Base-by-base conservation (phyloP, 2,888 invertebrate genomes). In the Cantharis flavilabris region DNA sequence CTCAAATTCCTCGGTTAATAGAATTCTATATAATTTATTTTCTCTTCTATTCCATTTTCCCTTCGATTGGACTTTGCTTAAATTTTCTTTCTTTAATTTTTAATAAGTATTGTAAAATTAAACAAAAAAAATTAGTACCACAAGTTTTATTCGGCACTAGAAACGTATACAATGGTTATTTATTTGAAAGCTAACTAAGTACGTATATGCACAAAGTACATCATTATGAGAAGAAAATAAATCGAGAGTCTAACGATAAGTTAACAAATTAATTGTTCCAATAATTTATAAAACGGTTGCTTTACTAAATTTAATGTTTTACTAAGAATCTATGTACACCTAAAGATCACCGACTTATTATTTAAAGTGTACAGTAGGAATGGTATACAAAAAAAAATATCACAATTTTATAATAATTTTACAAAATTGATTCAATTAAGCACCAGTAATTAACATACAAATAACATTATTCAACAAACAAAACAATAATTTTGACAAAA, bases 61-160 rank as follows among this genome's bases (percentile, higher is more conserved):
- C 9, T 26, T 26, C 9, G 2, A 9, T 26, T 23, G 23, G 23
- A 23, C 5, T 26, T 9, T 9, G 9, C 26, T 7, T 7, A 26
- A 26, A 26, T 26, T 26, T 26, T 26, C 26, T 26, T 30, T 30
- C 28, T 11, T 30, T 30, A 30, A 30, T 30, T 30, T 30, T 33
- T 13, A 33, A 33, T 33, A n/a, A 13, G 49, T 33, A 13, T 26
- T 26, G 26, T 26, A 16, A 33, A 73, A 77, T 73, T 13, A 33
- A 33, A 33, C 63, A 77, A 74, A 73, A 70, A 75, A 72, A 73
- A 73, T 75, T 70, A 82, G 81, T 80, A 80, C 81, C 80, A 80
- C 79, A 80, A 80, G 79, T 80, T 81, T 82, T 81, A 81, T 82
- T 81, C 76, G 76, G 81, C 81, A 80, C 80, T 77, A 79, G 75